A percentile compares a stretch with the other conserved stretches of the same genome.
These are phyloP conservation scores for Diplodus sargus DNA, from an alignment of 2,797 vertebrate genomes.

Conservation along the genomic window DNA sequence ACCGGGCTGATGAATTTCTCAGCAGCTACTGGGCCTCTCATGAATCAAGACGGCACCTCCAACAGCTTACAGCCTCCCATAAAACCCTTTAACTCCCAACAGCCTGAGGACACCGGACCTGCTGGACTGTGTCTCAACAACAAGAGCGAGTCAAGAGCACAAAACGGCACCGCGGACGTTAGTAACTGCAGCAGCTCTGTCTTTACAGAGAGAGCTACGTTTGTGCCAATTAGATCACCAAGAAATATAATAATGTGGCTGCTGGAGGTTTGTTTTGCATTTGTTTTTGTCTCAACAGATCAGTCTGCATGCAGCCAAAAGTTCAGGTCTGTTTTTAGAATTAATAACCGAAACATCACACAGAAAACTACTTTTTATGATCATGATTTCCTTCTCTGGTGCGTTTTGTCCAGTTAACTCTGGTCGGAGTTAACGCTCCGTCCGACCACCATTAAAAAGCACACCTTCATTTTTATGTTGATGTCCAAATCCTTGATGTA, in stretches of 20 bases:
- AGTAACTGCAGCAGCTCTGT: neutral
- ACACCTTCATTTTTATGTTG: neutral
- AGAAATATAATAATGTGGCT: neutral
- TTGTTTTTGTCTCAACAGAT: neutral
- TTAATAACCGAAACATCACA: neutral
- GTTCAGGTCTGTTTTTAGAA: neutral
- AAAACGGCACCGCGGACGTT: neutral
- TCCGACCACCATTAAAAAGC: neutral
- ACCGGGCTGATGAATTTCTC: conserved; percentile 32
- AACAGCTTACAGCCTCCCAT: conserved; percentile 27
- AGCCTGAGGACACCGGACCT: conserved; percentile 32
- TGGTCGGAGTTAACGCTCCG: too few relatives aligned
- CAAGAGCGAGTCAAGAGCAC: conserved; percentile 5
- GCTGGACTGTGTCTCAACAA: conserved; percentile 28
- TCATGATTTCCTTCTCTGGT: neutral
- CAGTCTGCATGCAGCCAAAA: neutral
- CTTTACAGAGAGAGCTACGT: neutral
- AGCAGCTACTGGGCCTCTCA: conserved; percentile 23
- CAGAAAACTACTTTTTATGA: too few relatives aligned
- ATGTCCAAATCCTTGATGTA: conserved; percentile 1
- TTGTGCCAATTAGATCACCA: neutral
- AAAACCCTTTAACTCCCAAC: conserved; percentile 7
- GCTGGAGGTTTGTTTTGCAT: neutral
- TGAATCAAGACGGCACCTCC: conserved; percentile 51
- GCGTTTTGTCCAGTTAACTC: neutral